Evolutionary conservation across 2,797 vertebrate genomes (phyloP), one percentile per base, ranked within the genome.

Genomic region (Pseudopleuronectes americanus): DNA sequence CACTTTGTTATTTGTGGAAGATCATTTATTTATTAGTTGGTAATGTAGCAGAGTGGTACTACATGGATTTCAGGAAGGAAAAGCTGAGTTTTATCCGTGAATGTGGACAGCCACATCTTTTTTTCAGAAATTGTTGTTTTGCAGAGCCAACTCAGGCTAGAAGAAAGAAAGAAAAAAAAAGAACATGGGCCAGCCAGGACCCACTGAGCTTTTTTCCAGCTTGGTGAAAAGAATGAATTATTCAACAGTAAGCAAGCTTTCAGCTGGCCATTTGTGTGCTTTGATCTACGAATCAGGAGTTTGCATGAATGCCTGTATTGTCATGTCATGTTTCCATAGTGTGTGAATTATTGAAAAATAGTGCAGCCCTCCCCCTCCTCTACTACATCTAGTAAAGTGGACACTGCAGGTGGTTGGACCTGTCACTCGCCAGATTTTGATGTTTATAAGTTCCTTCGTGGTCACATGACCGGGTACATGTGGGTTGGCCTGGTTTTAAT

Each of bases 271-370:
- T 97, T 96, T 95, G 95, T 95, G 94, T 93, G 96, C 97, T 99
- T 99, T 99, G 97, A 99, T 98, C 96, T 97, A 89, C 86, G 95
- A 97, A 96, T 96, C 95, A 95, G 96, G 96, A 96, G 90, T 94
- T 96, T 94, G 96, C 95, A 95, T 97, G 96, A 97, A 98, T 98
- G 96, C 96, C 95, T 96, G 96, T 97, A 98, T 98, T 98, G 96
- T 98, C 95, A 95, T 97, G 95, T 97, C 97, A 96, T 96, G 96
- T 97, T 96, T 97, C 96, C 96, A 96, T 95, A 95, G 95, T 96
- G 96, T 96, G 95, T 97, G 96, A 97, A 97, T 97, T 96, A 97
- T 97, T 97, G 96, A 97, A 97, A 97, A 96, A n/a, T 96, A 95
- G 95, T 93, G 94, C 43, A 45, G 43, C 43, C 14, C 43, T 8